Percentiles rank a stretch among this genome's conserved stretches.
Conservation (phyloP, 2,888 invertebrate genomes). For the Sipha maydis region DNA sequence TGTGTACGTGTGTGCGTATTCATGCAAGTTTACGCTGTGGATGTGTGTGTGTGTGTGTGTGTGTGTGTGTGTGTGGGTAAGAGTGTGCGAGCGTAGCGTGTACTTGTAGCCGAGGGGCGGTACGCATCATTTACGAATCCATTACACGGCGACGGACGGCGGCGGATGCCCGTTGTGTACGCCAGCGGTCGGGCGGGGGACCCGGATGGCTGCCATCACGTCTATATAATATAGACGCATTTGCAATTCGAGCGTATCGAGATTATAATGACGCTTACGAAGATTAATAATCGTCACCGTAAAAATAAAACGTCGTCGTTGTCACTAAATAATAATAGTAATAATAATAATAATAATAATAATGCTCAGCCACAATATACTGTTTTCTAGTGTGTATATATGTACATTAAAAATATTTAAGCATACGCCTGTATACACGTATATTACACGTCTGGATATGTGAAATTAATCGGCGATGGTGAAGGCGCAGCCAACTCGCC, state of each 20-base stretch:
- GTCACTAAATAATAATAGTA: constrained; percentile 25
- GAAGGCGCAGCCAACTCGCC: constrained; percentile 1
- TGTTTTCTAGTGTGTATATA: not conserved
- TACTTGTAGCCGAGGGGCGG: constrained; percentile 55
- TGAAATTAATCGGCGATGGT: constrained; percentile 11
- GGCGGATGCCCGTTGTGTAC: not conserved
- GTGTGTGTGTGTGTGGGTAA: no score
- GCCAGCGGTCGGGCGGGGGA: constrained; percentile 3
- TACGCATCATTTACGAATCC: constrained; percentile 61
- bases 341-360: not conserved
- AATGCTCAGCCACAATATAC: constrained; percentile 3
- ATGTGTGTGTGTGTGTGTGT: no score
- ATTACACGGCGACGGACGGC: constrained; percentile 43
- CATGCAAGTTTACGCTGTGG: no score
- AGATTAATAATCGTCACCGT: constrained; percentile 57
- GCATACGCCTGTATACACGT: not conserved
- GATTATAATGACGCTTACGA: constrained; percentile 39
- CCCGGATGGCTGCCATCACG: constrained; percentile 55
- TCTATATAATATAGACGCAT: constrained; percentile 43
- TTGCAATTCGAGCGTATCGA: constrained; percentile 36
- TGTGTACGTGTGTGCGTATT: not conserved
- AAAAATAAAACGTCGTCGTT: constrained; percentile 54
- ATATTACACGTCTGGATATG: not conserved
- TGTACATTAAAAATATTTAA: not conserved
- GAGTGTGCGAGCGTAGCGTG: not conserved